A percentile compares a stretch with the other conserved stretches of the same genome.
phyloP scores from a whole-genome alignment of 2,113 vertebrate genomes.

The Myotis yumanensis region DNA sequence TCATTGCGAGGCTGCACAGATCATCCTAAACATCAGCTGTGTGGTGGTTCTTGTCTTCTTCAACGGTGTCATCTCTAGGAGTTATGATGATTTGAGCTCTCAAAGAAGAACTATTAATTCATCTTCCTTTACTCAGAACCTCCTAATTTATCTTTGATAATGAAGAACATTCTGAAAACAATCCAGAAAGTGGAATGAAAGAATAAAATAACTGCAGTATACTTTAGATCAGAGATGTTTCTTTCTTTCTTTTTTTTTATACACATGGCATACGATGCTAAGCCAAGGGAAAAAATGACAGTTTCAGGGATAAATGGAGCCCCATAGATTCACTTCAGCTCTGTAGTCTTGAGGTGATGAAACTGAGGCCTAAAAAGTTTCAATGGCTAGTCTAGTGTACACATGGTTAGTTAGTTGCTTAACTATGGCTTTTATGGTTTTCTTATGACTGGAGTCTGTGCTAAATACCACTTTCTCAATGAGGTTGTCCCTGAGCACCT shows the following conservation, averaged over 20 bases:
- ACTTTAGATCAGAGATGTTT: background rate
- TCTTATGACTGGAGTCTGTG: background rate
- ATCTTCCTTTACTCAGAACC: background rate
- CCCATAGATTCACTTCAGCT: background rate
- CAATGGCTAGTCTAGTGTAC: background rate
- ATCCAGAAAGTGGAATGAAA: background rate
- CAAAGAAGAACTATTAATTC: background rate
- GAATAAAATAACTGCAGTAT: background rate
- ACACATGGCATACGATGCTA: background rate
- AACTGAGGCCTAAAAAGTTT: background rate
- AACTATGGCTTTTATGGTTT: background rate
- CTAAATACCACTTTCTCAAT: background rate
- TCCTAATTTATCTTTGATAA: constrained; percentile 32
- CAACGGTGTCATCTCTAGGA: background rate
- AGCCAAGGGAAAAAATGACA: background rate
- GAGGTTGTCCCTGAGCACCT: background rate
- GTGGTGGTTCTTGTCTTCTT: background rate
- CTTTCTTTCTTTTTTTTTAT: background rate
- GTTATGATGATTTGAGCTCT: constrained; percentile 18
- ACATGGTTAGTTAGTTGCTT: background rate
- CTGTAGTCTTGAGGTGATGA: background rate
- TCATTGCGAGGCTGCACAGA: constrained; percentile 63
- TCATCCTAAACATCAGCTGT: constrained; percentile 1
- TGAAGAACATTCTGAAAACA: background rate
- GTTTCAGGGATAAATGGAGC: background rate